Conservation (phyloP, 30 jellyfish, hydroid and myxozoan species). For the Morbakka virulenta region DNA sequence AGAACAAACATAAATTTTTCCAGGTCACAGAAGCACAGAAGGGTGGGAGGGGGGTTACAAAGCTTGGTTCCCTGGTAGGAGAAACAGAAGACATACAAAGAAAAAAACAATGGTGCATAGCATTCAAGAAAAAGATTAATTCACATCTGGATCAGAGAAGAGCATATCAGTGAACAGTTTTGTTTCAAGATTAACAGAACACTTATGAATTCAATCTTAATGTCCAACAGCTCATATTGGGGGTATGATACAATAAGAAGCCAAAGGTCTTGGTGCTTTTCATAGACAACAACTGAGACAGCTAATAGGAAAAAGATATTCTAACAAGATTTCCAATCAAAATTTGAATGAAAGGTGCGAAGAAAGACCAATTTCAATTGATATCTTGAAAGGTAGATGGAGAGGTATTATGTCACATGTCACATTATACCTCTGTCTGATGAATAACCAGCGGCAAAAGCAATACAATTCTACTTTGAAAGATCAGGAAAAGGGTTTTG, state of each 20-base stretch:
- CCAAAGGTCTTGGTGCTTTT: conserved; percentile 29
- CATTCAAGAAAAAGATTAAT: neutral
- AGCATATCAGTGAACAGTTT: too few species aligned
- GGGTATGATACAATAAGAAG: too few species aligned
- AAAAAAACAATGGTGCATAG: conserved; percentile 4
- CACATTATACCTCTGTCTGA: conserved; percentile 23
- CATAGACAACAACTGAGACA: too few species aligned
- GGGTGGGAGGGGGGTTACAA: too few species aligned
- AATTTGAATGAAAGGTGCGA: too few species aligned
- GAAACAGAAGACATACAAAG: too few species aligned
- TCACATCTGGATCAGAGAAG: conserved; percentile 9
- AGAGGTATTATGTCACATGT: too few species aligned
- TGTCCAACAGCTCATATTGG: conserved; percentile 36
- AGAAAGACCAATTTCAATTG: too few species aligned
- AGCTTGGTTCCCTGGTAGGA: conserved; percentile 12
- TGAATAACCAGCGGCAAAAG: conserved; percentile 41
- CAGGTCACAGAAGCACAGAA: conserved; percentile 16
- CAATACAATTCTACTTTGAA: conserved; percentile 36
- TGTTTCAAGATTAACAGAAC: conserved; percentile 31
- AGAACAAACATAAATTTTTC: neutral
- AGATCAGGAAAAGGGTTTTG: conserved; percentile 25
- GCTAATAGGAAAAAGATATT: too few species aligned
- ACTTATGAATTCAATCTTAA: conserved; percentile 13
- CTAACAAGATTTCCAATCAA: too few species aligned
- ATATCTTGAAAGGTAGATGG: too few species aligned